Conservation (phyloP, 2,113 vertebrate genomes). For the Oceanites oceanicus region DNA sequence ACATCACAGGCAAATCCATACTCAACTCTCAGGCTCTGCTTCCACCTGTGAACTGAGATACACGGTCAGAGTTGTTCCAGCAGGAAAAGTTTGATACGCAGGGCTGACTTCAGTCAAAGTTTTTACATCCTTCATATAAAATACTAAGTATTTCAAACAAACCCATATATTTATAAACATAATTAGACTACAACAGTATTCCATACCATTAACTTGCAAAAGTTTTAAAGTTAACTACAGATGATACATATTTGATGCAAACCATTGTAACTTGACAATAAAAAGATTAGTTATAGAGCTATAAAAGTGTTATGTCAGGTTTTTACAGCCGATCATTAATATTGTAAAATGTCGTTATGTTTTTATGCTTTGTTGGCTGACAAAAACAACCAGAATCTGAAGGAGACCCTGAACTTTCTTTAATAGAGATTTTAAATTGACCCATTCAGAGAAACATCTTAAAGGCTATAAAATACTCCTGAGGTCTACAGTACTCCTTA, state of each 20-base stretch:
- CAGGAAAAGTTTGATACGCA: not conserved
- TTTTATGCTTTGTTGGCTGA: slow-evolving; percentile 44
- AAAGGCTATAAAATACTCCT: not conserved
- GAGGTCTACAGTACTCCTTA: not conserved
- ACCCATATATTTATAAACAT: slow-evolving; percentile 39
- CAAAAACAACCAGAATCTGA: slow-evolving; percentile 49
- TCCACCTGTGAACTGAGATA: not conserved
- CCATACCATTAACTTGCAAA: not conserved
- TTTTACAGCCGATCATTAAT: slow-evolving; percentile 72
- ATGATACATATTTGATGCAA: slow-evolving; percentile 64
- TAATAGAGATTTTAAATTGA: slow-evolving; percentile 1
- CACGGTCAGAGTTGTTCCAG: not conserved
- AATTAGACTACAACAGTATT: slow-evolving; percentile 46
- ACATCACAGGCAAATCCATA: not conserved
- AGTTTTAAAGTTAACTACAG: slow-evolving; percentile 62
- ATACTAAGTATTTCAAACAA: slow-evolving; percentile 40
- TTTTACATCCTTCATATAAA: slow-evolving; percentile 34
- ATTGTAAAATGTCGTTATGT: slow-evolving; percentile 46
- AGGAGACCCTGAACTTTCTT: slow-evolving; percentile 42
- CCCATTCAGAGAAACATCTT: not conserved
- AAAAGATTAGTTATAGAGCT: slow-evolving; percentile 64
- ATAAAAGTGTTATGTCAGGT: slow-evolving; percentile 66
- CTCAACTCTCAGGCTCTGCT: not conserved
- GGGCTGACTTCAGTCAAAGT: slow-evolving; percentile 27
- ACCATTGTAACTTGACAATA: slow-evolving; percentile 57